Evolutionary conservation across 2,888 invertebrate genomes (phyloP), one percentile per base, ranked within the genome.

Genomic region (Hirtodrosophila alboralis): DNA sequence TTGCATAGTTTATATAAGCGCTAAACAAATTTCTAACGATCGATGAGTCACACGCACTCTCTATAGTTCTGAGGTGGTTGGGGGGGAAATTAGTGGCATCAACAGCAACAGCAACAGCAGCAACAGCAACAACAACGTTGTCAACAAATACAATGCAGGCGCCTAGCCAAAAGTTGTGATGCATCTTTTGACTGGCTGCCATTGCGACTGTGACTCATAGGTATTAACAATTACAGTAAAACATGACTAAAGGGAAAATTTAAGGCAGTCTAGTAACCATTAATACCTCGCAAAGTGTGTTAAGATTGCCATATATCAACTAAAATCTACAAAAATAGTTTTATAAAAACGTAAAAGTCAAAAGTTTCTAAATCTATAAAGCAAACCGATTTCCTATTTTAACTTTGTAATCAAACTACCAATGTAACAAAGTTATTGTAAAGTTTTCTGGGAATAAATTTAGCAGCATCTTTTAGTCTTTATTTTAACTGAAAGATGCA

Each of bases 141-240:
- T 84, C 85, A 79, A 79, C 84, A 79, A 79, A 81, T 76, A 84
- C 59, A 75, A 54, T 65, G 84, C 84, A 79, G 85, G 84, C 85
- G 84, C 68, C 75, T 77, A 84, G 78, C 78, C 78, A 79, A 79
- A 65, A 77, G 75, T 57, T 81, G 67, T 78, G 84, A 81, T 74
- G 84, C 78, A 78, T 81, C 81, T 77, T 41, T 74, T 77, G 67
- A 77, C 67, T 80, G 56, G 38, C 53, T 77, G 84, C 62, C 78
- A 68, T 53, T 54, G 61, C 61, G 41, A 36, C 8, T 18, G 53
- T 80, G 80, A 84, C 56, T 79, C 83, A 81, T 27, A 0, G 40
- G 67, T 40, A 23, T 45, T 48, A 36, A 21, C 60, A 41, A 13
- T 14, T 34, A 69, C 72, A 56, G 72, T 69, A 21, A 26, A 37